Percentiles rank a stretch among this genome's conserved stretches.
Conservation (phyloP, 2,113 vertebrate species). For the Alces alces region DNA sequence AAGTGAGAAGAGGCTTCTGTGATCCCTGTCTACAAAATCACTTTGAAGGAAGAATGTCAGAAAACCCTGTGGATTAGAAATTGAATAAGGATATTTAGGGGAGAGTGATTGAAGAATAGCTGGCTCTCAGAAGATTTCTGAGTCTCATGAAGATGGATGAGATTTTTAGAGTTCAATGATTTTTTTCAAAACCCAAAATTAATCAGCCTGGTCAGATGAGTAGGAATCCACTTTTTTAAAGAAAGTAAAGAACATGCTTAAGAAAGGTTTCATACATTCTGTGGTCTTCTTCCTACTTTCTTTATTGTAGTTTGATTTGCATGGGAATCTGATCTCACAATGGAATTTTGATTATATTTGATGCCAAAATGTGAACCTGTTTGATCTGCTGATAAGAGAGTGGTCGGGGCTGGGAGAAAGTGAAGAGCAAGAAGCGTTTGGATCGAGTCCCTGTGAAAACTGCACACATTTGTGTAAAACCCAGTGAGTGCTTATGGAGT, state of each 20-base stretch:
- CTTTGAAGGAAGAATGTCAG: conserved; percentile 44
- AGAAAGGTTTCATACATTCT: background rate
- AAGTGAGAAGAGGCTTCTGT: conserved; percentile 20
- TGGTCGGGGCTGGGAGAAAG: background rate
- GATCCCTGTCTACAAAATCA: conserved; percentile 10
- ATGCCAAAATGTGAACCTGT: background rate
- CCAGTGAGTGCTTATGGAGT: background rate
- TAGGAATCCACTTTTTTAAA: conserved; percentile 6
- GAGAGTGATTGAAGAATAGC: conserved; percentile 19
- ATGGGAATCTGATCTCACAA: background rate
- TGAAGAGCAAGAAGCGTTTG: background rate
- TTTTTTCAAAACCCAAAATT: conserved; percentile 5
- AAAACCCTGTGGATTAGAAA: conserved; percentile 51
- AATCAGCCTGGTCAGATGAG: background rate
- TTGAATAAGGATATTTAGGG: conserved; percentile 11
- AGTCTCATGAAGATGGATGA: conserved; percentile 25
- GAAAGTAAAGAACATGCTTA: conserved; percentile 19
- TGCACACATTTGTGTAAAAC: background rate
- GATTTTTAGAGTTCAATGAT: conserved; percentile 29
- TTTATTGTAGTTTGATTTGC: conserved; percentile 2
- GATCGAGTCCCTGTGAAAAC: background rate
- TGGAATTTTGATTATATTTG: background rate
- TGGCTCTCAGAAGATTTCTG: conserved; percentile 24
- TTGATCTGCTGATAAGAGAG: background rate
- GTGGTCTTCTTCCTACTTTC: background rate